Evolutionary conservation across 35 echinoderm and acorn worm genomes (phyloP).

Genomic region (Hemicentrotus pulcherrimus): DNA sequence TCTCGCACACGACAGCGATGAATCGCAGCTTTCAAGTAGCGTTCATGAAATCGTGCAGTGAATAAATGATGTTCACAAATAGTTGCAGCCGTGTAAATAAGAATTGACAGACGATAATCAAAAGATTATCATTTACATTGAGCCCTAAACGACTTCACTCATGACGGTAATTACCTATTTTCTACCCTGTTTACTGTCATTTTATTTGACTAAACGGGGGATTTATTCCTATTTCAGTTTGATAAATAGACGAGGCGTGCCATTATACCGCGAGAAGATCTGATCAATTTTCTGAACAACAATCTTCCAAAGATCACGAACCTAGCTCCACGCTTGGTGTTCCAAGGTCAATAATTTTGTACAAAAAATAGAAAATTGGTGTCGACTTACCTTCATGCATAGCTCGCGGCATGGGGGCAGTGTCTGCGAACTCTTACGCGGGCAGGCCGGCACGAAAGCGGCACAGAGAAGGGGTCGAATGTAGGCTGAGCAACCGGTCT

Average conservation of each 20-base stretch:
- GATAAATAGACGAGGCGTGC: not conserved
- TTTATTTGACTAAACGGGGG: not conserved
- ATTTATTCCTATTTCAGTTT: not conserved
- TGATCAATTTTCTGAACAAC: no score
- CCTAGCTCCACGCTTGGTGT: not conserved
- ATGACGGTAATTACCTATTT: not conserved
- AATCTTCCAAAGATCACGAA: no score
- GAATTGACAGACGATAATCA: not conserved
- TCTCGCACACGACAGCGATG: not conserved
- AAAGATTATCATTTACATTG: not conserved
- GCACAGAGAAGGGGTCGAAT: constrained; percentile 79
- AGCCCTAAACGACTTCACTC: not conserved
- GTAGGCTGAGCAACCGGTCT: constrained; percentile 81
- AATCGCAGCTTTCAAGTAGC: not conserved
- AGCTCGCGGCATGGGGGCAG: constrained; percentile 70
- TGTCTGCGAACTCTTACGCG: constrained; percentile 62
- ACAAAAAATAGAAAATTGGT: not conserved
- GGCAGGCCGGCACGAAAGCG: constrained; percentile 71
- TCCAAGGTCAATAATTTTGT: not conserved
- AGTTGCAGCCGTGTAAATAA: not conserved
- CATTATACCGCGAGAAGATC: not conserved
- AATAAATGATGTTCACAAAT: constrained; percentile 3
- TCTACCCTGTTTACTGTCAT: not conserved
- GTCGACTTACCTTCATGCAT: constrained; percentile 72
- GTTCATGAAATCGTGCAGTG: not conserved